Evolutionary conservation across 53 echinoderm and acorn worm species (phyloP).

Genomic region (Mesocentrotus franciscanus): DNA sequence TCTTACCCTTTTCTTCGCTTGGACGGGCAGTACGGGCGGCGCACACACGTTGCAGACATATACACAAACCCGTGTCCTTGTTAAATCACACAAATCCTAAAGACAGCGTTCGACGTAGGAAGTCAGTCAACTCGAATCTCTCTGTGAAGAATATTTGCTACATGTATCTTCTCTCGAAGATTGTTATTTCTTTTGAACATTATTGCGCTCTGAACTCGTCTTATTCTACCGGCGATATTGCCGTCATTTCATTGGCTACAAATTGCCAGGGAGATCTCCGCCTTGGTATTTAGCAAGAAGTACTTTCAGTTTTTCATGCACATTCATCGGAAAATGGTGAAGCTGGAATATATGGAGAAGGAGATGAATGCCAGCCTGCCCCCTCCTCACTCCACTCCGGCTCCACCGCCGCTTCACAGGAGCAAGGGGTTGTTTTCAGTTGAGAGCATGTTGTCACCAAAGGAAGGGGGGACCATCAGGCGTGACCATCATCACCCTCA

Average conservation of each 20-base stretch:
- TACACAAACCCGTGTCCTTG: slow-evolving; percentile 51
- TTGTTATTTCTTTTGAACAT: background rate
- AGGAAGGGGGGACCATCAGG: slow-evolving; percentile 38
- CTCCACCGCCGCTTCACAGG: slow-evolving; percentile 60
- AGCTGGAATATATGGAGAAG: slow-evolving; percentile 71
- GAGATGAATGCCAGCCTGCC: slow-evolving; percentile 68
- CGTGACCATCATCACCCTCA: slow-evolving; percentile 41
- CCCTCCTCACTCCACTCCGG: slow-evolving; percentile 68
- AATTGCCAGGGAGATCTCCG: slow-evolving; percentile 40
- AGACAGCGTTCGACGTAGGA: slow-evolving; percentile 16
- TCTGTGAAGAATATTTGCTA: background rate
- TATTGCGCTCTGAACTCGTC: slow-evolving; percentile 37
- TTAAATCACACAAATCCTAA: slow-evolving; percentile 25
- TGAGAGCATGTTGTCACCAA: slow-evolving; percentile 82
- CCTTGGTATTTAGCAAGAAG: slow-evolving; percentile 53
- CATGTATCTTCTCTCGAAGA: slow-evolving; percentile 2
- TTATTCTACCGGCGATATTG: slow-evolving; percentile 17
- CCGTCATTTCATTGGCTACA: slow-evolving; percentile 39
- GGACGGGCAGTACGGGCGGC: slow-evolving; percentile 35
- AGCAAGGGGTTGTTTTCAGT: slow-evolving; percentile 81
- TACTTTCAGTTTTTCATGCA: slow-evolving; percentile 59
- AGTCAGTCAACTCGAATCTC: slow-evolving; percentile 7
- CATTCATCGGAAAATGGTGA: slow-evolving; percentile 72
- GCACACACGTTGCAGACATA: slow-evolving; percentile 36
- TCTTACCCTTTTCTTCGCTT: slow-evolving; percentile 30